Evolutionary conservation across 2,113 vertebrate species (phyloP), one percentile per base, ranked within the genome.

Genomic region (Psammodynastes pulverulentus): DNA sequence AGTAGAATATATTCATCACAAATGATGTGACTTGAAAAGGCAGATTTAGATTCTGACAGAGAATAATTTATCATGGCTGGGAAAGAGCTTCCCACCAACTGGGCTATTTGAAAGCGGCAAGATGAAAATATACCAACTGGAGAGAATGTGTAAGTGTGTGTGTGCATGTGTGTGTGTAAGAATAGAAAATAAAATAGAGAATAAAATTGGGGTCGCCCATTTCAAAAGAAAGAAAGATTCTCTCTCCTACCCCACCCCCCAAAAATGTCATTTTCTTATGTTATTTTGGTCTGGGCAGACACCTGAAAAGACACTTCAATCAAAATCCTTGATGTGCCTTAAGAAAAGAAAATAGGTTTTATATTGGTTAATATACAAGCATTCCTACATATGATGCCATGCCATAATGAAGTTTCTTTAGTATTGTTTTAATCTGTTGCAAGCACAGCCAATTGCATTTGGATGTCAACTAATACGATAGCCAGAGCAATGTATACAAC

Each of bases 1-100:
- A 95, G 95, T 95, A 96, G 96, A 97, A 97, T 95, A 95, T 96
- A 97, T 96, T 95, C 91, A 97, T 96, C 94, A 96, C 95, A 96
- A 96, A 96, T 93, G 87, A 95, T 95, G 93, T 92, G 90, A 95
- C 93, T 95, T 96, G 95, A 97, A 97, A 96, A 97, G 94, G 95
- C 95, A 97, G 90, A 96, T 97, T 97, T 96, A 95, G 95, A 93
- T 96, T 95, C 95, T 97, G 95, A 97, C 93, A 96, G 93, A 94
- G 93, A 97, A 97, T 97, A 96, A 97, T 97, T 97, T 96, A 96
- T 96, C 93, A 95, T 93, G 90, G 79, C 91, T 96, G 93, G 93
- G 91, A 94, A 91, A 96, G 89, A 96, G 54, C 84, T 90, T 96
- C 92, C 87, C 90, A 97, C 94, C 39, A 91, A 90, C 89, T 46